Percentiles rank a stretch among this genome's conserved stretches.
phyloP scores from a whole-genome alignment of 2,888 invertebrate genomes.

The Agrochola circellaris region DNA sequence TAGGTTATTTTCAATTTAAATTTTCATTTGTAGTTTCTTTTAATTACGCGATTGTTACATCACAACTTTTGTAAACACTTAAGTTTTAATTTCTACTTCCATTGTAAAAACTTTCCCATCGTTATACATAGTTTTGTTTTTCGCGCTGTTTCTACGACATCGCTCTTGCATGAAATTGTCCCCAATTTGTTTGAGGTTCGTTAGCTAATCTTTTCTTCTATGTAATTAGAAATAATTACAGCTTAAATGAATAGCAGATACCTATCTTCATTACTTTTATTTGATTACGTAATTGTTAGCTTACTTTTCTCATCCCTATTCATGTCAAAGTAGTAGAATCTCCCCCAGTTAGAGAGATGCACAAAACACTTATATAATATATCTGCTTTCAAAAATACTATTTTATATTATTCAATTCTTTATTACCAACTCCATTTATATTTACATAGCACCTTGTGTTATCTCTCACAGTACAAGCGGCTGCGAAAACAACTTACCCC shows the following conservation, averaged over 20 bases:
- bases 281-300: background rate
- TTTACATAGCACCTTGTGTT: background rate
- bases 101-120: conserved; percentile 61
- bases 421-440: background rate
- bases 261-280: conserved; percentile 3
- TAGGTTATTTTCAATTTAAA: conserved; percentile 31
- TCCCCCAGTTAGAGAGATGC: background rate
- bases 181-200: conserved; percentile 62
- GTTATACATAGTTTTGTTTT: conserved; percentile 62
- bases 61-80: conserved; percentile 47
- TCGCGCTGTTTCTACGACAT: conserved; percentile 50
- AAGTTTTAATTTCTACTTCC: conserved; percentile 54
- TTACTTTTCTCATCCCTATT: background rate
- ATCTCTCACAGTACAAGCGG: background rate
- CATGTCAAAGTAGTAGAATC: background rate
- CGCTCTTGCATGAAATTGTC: conserved; percentile 66
- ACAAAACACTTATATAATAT: background rate
- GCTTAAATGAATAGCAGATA: conserved; percentile 14
- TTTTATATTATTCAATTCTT: background rate
- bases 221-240: conserved; percentile 53
- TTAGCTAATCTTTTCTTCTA: conserved; percentile 52
- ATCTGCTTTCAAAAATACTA: background rate
- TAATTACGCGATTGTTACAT: conserved; percentile 54
- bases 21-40: conserved; percentile 43
- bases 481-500: conserved; percentile 19